These are phyloP conservation scores for Heterodera schachtii DNA, from an alignment of 1,140 invertebrate species.

Conservation along the genomic window DNA sequence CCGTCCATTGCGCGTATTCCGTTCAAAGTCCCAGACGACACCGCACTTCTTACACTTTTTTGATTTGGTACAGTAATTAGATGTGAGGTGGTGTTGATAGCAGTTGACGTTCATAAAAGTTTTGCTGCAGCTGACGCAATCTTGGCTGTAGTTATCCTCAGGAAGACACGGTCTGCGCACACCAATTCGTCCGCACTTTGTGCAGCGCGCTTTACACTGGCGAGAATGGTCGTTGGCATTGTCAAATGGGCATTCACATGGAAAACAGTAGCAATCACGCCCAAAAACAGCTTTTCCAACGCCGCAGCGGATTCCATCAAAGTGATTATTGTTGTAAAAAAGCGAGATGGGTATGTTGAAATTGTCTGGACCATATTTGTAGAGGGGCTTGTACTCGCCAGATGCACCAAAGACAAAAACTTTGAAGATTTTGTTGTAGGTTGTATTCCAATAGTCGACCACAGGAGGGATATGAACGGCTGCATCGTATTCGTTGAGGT, in stretches of 20 bases:
- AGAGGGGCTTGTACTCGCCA: not conserved
- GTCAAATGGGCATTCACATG: not conserved
- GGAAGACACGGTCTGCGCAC: not conserved
- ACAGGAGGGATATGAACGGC: not conserved
- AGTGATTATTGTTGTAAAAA: not conserved
- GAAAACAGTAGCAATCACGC: not conserved
- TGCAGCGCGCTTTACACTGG: not conserved
- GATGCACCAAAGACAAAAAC: not conserved
- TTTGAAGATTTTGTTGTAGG: not conserved
- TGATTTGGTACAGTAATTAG: not conserved
- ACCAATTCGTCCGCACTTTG: not conserved
- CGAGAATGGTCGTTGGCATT: not conserved
- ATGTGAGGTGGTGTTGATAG: not conserved
- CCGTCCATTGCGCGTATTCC: not conserved
- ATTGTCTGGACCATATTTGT: not conserved
- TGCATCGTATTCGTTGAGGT: not conserved
- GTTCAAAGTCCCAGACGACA: not conserved
- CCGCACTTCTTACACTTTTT: not conserved
- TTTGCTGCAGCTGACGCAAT: not conserved
- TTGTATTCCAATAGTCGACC: not conserved
- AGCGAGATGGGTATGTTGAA: not conserved
- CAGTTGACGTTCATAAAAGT: not conserved
- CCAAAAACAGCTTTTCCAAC: not conserved
- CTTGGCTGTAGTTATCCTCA: not conserved
- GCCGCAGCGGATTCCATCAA: conserved; percentile 3